Base-by-base conservation (phyloP, 1,140 invertebrate genomes). In the Drosophila sp. region DNA sequence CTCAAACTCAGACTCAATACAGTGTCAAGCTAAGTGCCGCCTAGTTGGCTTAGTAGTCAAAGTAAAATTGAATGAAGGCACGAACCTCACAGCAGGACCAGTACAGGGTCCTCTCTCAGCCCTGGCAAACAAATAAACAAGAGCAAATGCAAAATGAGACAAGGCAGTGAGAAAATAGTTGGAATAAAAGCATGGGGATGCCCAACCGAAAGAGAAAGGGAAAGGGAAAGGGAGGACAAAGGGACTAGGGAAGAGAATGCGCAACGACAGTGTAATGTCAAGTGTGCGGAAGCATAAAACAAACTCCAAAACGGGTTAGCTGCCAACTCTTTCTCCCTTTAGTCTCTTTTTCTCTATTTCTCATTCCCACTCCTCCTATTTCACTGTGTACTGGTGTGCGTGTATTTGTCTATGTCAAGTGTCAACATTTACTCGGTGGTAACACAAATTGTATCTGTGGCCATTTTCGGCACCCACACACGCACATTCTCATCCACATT, bases 401-500 rank as follows among this genome's bases (percentile, higher is more conserved):
- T 71, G 53, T 89, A 89, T 89, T 89, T 89, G 83, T 89, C 84
- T 80, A 77, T 83, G 84, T 80, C 84, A 89, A 89, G 83, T 89
- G 80, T 89, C 83, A 89, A 89, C 83, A 89, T 89, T 89, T 89
- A 89, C 83, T 89, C 72, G 79, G 69, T 89, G 83, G 81, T 74
- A 89, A 80, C 83, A 89, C 83, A 89, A 89, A 89, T 83, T 89
- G 83, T 89, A 78, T 81, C 72, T 89, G 83, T 72, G 83, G 76
- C 76, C 84, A 78, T 89, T 81, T 89, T 70, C 46, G 36, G 27
- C 73, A 73, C 56, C 59, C 69, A 80, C 67, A 75, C 80, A 29
- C n/a, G n/a, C 9, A 14, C 27, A 11, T 9, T 1, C 43, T 25
- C 43, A 32, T 58, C 58, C 54, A 38, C 25, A 58, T 72, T 74